These are phyloP conservation scores for Manduca sexta DNA, from an alignment of 1,140 invertebrate genomes.

Conservation along the genomic window DNA sequence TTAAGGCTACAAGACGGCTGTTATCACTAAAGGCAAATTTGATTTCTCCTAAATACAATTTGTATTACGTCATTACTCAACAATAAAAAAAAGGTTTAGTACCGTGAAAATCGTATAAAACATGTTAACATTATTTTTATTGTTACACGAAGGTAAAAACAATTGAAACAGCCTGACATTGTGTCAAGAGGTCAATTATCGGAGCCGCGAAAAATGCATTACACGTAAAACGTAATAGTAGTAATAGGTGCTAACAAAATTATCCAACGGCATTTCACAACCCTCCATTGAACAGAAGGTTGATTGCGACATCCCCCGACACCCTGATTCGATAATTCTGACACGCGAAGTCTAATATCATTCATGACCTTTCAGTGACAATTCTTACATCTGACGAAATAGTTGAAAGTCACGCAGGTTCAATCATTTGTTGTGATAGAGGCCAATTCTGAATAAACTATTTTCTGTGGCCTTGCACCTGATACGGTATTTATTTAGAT, in stretches of 20 bases:
- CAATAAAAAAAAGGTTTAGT: constrained; percentile 6
- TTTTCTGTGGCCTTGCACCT: not conserved
- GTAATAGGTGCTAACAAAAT: constrained; percentile 57
- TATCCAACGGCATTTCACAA: constrained; percentile 53
- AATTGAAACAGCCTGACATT: constrained; percentile 42
- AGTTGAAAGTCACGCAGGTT: constrained; percentile 29
- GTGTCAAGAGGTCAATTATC: constrained; percentile 50
- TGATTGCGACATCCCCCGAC: constrained; percentile 57
- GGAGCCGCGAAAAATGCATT: constrained; percentile 40
- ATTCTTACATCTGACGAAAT: constrained; percentile 1
- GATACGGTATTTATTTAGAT: not conserved
- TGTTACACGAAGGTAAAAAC: constrained; percentile 29
- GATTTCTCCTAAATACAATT: too few relatives aligned
- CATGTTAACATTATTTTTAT: too few relatives aligned
- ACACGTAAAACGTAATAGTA: constrained; percentile 44
- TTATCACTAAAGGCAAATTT: too few relatives aligned
- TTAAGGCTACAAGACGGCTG: too few relatives aligned
- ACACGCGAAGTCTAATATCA: constrained; percentile 44
- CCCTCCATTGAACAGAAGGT: constrained; percentile 46
- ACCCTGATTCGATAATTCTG: constrained; percentile 36
- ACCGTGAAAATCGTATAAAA: too few relatives aligned
- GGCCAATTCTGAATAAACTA: constrained; percentile 7
- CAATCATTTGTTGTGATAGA: constrained; percentile 22
- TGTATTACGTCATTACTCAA: too few relatives aligned
- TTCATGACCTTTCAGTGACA: constrained; percentile 39